phyloP scores from a whole-genome alignment of 2,797 vertebrate genomes.

The Geranospiza caerulescens region DNA sequence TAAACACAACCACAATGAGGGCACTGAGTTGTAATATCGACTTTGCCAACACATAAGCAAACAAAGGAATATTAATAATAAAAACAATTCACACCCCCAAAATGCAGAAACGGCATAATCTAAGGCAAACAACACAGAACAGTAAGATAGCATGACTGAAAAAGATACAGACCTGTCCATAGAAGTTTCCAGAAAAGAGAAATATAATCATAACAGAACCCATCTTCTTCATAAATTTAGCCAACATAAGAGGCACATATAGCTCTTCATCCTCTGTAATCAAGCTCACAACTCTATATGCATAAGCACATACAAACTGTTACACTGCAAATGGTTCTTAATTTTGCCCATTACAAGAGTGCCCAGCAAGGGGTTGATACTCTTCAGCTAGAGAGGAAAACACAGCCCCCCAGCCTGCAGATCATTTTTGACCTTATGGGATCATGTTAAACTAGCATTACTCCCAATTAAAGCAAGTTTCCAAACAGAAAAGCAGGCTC shows the following conservation, averaged over 20 bases:
- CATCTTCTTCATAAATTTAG: background rate
- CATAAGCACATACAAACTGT: background rate
- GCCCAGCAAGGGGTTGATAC: background rate
- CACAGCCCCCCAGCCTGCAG: background rate
- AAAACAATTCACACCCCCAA: background rate
- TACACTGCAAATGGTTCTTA: background rate
- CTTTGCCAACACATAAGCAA: background rate
- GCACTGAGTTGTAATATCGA: background rate
- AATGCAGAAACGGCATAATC: background rate
- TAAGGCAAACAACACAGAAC: background rate
- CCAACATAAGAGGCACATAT: background rate
- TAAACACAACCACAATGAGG: background rate
- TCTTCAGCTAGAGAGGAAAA: background rate
- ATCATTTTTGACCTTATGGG: background rate
- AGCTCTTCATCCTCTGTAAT: background rate
- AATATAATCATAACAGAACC: background rate
- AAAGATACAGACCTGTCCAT: background rate
- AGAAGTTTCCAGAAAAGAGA: background rate
- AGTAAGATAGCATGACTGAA: background rate
- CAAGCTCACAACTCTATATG: background rate
- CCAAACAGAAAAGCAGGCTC: background rate
- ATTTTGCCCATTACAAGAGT: background rate
- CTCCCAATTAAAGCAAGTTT: background rate
- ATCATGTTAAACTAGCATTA: background rate
- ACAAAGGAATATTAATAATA: background rate